A percentile compares a stretch with the other conserved stretches of the same genome.
phyloP scores from a whole-genome alignment of 2,113 vertebrate genomes.

The Pitta sordida region DNA sequence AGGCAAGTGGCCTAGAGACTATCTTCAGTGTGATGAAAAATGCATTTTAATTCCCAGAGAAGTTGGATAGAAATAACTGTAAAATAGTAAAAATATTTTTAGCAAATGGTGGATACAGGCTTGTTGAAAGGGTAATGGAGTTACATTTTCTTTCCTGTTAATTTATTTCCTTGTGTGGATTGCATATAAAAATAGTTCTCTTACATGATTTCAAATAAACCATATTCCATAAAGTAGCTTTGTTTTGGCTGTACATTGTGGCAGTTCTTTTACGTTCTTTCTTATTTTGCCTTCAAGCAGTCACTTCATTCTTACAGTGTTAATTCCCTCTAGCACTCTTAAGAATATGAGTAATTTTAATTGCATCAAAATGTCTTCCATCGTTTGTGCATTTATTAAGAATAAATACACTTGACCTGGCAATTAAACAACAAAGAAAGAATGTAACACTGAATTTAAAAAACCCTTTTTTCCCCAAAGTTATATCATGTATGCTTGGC shows the following conservation, averaged over 20 bases:
- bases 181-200: neutral
- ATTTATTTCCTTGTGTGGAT: neutral
- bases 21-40: neutral
- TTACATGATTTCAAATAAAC: neutral
- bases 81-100: neutral
- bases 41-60: neutral
- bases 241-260: neutral
- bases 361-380: neutral
- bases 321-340: neutral
- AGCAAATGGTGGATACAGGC: neutral
- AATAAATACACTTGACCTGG: constrained; percentile 6
- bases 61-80: neutral
- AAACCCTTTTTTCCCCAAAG: neutral
- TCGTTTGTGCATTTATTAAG: neutral
- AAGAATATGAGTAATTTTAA: neutral
- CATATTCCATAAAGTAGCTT: neutral
- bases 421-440: neutral
- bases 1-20: neutral
- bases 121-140: neutral
- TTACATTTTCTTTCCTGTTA: neutral
- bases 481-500: neutral
- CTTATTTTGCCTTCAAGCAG: neutral
- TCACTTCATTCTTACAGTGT: neutral
- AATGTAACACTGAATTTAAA: neutral
- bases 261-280: neutral